phyloP scores from a whole-genome alignment of 2,888 invertebrate species.

The Hetaerina titia region DNA sequence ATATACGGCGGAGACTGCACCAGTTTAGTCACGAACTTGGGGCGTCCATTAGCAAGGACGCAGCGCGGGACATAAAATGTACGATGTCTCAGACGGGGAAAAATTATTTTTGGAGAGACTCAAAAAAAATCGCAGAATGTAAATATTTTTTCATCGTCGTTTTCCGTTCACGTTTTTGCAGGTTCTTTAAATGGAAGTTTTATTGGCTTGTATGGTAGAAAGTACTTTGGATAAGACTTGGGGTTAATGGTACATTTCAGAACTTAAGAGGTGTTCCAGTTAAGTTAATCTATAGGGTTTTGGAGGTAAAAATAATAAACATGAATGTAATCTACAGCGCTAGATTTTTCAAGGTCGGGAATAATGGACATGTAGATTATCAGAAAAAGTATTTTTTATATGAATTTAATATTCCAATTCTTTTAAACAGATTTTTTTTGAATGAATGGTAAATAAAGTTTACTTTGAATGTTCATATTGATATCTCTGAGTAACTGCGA shows the following conservation, averaged over 20 bases:
- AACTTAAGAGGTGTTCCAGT: not conserved
- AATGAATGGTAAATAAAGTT: too few relatives aligned
- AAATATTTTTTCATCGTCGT: constrained; percentile 14
- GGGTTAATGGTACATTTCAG: not conserved
- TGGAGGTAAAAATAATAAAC: not conserved
- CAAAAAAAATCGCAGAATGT: not conserved
- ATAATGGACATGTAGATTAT: too few relatives aligned
- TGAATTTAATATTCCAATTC: too few relatives aligned
- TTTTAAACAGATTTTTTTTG: too few relatives aligned
- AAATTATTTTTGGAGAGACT: not conserved
- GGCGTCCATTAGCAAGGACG: constrained; percentile 14
- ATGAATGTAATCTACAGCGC: not conserved
- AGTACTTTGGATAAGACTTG: not conserved
- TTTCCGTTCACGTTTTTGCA: not conserved
- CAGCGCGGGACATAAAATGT: not conserved
- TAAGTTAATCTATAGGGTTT: not conserved
- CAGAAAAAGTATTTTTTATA: too few relatives aligned
- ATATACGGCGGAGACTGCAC: not conserved
- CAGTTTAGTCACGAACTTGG: constrained; percentile 16
- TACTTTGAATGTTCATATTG: too few relatives aligned
- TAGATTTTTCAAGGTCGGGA: not conserved
- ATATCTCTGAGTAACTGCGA: too few relatives aligned
- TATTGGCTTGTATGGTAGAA: not conserved
- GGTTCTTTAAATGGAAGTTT: not conserved
- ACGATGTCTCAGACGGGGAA: not conserved